These are phyloP conservation scores for Chrosomus eos DNA, from an alignment of 2,797 vertebrate genomes.

Conservation along the genomic window DNA sequence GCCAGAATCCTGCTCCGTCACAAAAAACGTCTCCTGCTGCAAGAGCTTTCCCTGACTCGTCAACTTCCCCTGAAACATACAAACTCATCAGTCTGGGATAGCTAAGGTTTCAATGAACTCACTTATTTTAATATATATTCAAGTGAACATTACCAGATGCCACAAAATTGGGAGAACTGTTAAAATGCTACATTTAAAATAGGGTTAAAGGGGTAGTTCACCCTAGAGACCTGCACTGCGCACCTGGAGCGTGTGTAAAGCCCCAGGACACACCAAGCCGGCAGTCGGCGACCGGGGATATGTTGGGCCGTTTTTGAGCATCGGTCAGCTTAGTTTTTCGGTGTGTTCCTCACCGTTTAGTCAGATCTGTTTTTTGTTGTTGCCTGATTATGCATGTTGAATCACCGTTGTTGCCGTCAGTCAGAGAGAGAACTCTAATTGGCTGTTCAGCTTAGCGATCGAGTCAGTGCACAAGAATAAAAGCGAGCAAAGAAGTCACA, in stretches of 20 bases:
- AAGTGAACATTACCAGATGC: background rate
- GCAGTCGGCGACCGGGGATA: background rate
- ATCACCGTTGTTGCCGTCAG: no score
- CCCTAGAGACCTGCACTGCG: background rate
- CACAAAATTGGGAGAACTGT: background rate
- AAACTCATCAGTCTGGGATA: background rate
- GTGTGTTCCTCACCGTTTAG: no score
- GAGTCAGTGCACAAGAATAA: background rate
- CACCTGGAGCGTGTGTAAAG: background rate
- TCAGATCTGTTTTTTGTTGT: no score
- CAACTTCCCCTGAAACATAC: conserved; percentile 86
- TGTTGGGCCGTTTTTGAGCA: no score
- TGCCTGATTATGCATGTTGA: no score
- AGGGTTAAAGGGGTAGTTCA: background rate
- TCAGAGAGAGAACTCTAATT: no score
- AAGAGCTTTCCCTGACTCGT: conserved; percentile 95
- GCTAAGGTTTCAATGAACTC: background rate
- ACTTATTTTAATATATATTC: background rate
- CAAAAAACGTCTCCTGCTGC: conserved; percentile 97
- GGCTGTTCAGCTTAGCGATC: background rate
- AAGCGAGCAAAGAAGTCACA: background rate
- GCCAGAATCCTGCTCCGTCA: conserved; percentile 91
- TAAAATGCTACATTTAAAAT: background rate
- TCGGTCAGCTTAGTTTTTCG: no score
- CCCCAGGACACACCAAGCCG: background rate